phyloP scores from a whole-genome alignment of 37 sponge, comb jelly and placozoan species.

The Spongilla lacustris region DNA sequence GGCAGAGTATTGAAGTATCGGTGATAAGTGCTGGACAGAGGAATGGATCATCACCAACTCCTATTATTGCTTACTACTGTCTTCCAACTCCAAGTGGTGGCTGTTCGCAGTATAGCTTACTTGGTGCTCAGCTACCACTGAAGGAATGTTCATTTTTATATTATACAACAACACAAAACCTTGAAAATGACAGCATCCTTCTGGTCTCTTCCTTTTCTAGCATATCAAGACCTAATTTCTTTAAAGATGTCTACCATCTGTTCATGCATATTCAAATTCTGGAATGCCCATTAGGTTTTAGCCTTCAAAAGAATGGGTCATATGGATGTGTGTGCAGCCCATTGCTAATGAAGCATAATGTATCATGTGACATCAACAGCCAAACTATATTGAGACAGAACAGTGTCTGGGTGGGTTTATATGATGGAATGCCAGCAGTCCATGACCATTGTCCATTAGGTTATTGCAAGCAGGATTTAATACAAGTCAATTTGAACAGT shows the following conservation, averaged over 20 bases:
- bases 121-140: neutral
- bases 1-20: neutral
- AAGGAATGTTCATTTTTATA: neutral
- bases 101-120: too few species aligned
- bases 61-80: neutral
- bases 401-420: too few species aligned
- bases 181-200: neutral
- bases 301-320: neutral
- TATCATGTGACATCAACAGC: neutral
- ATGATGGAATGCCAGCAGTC: neutral
- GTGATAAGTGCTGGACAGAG: neutral
- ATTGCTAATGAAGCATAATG: neutral
- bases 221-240: neutral
- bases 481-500: neutral
- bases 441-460: neutral
- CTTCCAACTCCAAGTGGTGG: too few species aligned
- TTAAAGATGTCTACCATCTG: neutral
- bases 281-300: constrained; percentile 12
- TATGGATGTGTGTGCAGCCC: neutral
- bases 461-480: neutral
- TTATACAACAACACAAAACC: neutral
- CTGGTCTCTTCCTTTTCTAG: neutral
- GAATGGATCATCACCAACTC: constrained; percentile 2
- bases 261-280: neutral
- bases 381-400: neutral